Conservation (phyloP, 2,797 vertebrate genomes). For the Sebastes taczanowskii region DNA sequence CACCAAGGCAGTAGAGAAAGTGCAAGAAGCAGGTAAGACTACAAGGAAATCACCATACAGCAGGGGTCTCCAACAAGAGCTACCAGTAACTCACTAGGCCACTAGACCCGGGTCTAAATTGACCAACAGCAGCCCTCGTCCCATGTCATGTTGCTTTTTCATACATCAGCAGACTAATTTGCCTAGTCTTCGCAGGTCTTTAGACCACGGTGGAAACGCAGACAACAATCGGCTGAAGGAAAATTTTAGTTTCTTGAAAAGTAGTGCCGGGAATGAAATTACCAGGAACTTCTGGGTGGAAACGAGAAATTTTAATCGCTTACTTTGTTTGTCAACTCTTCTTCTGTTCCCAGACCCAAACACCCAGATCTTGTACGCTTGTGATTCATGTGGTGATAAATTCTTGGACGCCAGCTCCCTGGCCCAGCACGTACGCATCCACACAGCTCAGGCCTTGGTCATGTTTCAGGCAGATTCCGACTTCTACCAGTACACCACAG, state of each 20-base stretch:
- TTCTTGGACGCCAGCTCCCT: constrained; percentile 94
- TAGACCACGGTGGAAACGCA: no score
- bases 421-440: constrained; percentile 96
- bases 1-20: constrained; percentile 96
- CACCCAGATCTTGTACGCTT: constrained; percentile 96
- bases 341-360: constrained; percentile 88
- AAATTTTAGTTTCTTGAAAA: no score
- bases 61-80: no score
- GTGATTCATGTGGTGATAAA: constrained; percentile 97
- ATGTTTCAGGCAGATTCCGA: constrained; percentile 98
- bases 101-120: no score
- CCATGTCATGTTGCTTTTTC: no score
- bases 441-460: constrained; percentile 97
- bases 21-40: constrained; percentile 93
- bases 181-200: no score
- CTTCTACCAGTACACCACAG: constrained; percentile 91
- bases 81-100: no score
- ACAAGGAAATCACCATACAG: neutral
- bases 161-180: no score
- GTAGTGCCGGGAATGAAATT: no score
- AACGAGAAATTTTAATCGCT: neutral
- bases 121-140: no score
- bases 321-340: neutral
- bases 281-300: neutral
- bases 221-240: no score